Evolutionary conservation across 2,888 invertebrate species (phyloP), one percentile per base, ranked within the genome.

Genomic region (Euphydryas editha): DNA sequence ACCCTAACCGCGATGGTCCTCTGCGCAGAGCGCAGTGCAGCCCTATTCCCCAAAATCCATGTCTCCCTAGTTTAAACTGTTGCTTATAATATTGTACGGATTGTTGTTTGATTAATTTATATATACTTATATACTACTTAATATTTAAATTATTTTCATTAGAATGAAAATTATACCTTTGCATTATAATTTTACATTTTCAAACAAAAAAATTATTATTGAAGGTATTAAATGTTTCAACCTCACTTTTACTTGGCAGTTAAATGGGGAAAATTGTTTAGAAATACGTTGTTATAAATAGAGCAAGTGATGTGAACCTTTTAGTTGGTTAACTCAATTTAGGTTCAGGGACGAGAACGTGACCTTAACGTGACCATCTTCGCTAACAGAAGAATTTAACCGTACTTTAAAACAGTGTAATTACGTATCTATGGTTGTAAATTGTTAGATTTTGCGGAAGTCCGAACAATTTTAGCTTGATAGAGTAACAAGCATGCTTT

Each of bases 321-420:
- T 67, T 65, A 57, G 62, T 46, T 65, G 42, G 65, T 70, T 65
- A 70, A 62, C 20, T 62, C 65, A 62, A 65, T 61, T 67, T 67
- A 59, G 62, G 65, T 68, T 68, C 70, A 68, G 13, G 62, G 64
- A 37, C 68, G 39, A 36, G 44, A 46, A 62, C 57, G 46, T 68
- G 68, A 70, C 64, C 69, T 61, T 64, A 67, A 62, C 55, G 65
- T 44, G 62, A 59, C 59, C 37, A 55, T 65, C 13, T 54, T 58
- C 49, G 49, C 18, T 51, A 65, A 36, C 59, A 67, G 62, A 67
- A 62, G 55, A 59, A 55, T 62, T 47, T 62, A 37, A 47, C 37
- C 10, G 49, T 46, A 20, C n/a, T 17, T 30, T 36, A 37, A 49
- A 46, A 42, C 24, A 36, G 18, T 13, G n/a, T 42, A n/a, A 18